Percentiles rank a stretch among this genome's conserved stretches.
These are phyloP conservation scores for Xerus rutilus DNA, from an alignment of 2,797 vertebrate species.

Conservation along the genomic window DNA sequence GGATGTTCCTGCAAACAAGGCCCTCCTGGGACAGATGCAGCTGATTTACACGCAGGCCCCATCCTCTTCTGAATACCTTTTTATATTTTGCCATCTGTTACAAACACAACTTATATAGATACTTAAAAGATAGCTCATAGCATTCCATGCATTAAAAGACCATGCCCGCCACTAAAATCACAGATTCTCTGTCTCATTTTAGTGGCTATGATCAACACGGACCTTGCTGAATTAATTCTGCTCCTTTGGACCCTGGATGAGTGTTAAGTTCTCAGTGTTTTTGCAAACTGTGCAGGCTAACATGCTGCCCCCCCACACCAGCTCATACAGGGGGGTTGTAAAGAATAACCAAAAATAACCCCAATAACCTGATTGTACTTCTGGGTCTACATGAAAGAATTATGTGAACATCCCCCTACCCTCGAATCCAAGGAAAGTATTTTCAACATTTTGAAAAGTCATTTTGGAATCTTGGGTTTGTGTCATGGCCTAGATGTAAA, in stretches of 20 bases:
- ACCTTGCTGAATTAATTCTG: neutral
- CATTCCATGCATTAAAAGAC: fast-evolving
- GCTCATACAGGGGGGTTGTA: no score
- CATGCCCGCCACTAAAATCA: fast-evolving
- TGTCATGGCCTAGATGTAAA: neutral
- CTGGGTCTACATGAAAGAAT: neutral
- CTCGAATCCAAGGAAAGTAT: neutral
- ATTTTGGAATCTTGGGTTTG: neutral
- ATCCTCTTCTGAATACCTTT: neutral
- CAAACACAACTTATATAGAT: neutral
- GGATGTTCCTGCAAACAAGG: neutral
- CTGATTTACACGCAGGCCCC: neutral
- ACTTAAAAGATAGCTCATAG: neutral
- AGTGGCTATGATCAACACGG: fast-evolving
- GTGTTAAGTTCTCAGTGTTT: neutral
- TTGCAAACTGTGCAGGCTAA: fast-evolving
- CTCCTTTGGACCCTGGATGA: neutral
- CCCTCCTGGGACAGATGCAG: fast-evolving
- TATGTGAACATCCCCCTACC: neutral
- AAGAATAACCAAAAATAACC: neutral
- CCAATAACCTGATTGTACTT: no score
- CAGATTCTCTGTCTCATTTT: neutral
- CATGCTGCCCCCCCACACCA: fast-evolving
- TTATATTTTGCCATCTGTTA: neutral
- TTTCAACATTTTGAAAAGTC: neutral